These are phyloP conservation scores for Cosmopolites sordidus DNA, from an alignment of 2,888 invertebrate genomes.

Conservation along the genomic window DNA sequence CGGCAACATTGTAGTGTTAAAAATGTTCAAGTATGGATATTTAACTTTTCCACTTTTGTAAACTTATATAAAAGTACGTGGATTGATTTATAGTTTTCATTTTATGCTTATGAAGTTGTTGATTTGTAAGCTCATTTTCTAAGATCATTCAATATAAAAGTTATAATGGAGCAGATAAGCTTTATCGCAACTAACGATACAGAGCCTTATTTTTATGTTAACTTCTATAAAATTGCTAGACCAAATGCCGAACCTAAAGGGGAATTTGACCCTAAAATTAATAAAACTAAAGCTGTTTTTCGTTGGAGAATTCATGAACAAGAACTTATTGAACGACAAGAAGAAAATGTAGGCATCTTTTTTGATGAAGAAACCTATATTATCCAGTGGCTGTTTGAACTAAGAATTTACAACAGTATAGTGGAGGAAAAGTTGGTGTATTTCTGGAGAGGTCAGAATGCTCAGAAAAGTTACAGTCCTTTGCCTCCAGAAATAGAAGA, in stretches of 20 bases:
- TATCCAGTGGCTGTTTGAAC: constrained; percentile 31
- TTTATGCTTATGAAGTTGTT: too few species aligned
- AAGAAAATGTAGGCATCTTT: constrained; percentile 23
- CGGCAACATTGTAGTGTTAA: too few species aligned
- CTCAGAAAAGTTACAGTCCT: constrained; percentile 33
- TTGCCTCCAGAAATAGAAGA: constrained; percentile 32
- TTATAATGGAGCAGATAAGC: too few species aligned
- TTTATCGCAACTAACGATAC: too few species aligned
- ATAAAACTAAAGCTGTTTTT: constrained; percentile 14
- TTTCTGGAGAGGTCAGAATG: constrained; percentile 35
- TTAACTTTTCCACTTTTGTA: too few species aligned
- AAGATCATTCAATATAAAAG: too few species aligned
- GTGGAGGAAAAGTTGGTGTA: constrained; percentile 28
- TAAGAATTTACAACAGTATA: constrained; percentile 17
- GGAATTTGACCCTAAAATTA: constrained; percentile 11
- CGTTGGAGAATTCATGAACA: constrained; percentile 31
- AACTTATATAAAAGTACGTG: too few species aligned
- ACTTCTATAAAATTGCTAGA: constrained; percentile 23
- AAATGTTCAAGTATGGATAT: too few species aligned
- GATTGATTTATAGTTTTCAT: too few species aligned
- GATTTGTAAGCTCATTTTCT: too few species aligned
- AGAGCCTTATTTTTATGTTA: constrained; percentile 27
- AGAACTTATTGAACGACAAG: constrained; percentile 12
- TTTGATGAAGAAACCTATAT: constrained; percentile 32
- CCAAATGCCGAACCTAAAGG: constrained; percentile 4